Evolutionary conservation across 2,888 invertebrate genomes (phyloP).

Genomic region (Chrysolina americana): DNA sequence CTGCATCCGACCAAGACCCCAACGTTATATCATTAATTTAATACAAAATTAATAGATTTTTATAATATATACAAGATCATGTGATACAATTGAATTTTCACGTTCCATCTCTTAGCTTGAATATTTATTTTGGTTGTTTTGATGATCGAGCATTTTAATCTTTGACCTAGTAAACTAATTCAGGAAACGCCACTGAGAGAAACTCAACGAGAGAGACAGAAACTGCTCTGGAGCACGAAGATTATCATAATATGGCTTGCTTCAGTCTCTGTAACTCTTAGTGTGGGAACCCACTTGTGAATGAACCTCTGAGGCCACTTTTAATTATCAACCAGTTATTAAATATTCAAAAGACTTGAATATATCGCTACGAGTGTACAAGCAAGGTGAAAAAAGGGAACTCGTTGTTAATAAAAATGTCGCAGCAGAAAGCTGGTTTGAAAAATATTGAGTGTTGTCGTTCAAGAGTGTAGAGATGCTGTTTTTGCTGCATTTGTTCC

Average conservation of each 20-base stretch:
- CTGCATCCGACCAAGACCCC: too few species aligned
- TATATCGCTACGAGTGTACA: slow-evolving; percentile 34
- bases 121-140: too few species aligned
- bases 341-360: slow-evolving; percentile 60
- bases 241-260: slow-evolving; percentile 60
- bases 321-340: slow-evolving; percentile 66
- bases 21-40: too few species aligned
- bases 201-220: slow-evolving; percentile 39
- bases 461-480: slow-evolving; percentile 14
- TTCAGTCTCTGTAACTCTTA: slow-evolving; percentile 49
- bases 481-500: not conserved
- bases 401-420: slow-evolving; percentile 46
- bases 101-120: too few species aligned
- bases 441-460: not conserved
- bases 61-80: too few species aligned
- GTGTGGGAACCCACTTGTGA: slow-evolving; percentile 67
- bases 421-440: slow-evolving; percentile 40
- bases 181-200: slow-evolving; percentile 57
- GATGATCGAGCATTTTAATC: not conserved
- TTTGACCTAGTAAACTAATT: slow-evolving; percentile 16
- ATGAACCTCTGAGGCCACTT: slow-evolving; percentile 66
- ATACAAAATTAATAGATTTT: too few species aligned
- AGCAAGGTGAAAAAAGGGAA: slow-evolving; percentile 35
- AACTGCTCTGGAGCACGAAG: slow-evolving; percentile 47
- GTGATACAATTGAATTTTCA: too few species aligned